These are phyloP conservation scores for Saxidomus purpurata DNA, from an alignment of 1,140 invertebrate species.

Conservation along the genomic window DNA sequence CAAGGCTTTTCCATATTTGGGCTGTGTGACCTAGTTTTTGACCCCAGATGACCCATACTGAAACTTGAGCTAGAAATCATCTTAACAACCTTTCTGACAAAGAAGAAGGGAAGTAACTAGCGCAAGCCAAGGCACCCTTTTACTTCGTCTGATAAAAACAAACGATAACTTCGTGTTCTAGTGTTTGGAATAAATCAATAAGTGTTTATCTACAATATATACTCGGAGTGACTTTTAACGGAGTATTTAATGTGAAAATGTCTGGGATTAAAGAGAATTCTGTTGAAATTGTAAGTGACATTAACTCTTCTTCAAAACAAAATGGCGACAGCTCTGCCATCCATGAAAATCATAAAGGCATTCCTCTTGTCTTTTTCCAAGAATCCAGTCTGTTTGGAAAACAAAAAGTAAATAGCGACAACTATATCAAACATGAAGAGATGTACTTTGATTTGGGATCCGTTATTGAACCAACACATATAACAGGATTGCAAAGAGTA, in stretches of 20 bases:
- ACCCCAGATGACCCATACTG: too few relatives aligned
- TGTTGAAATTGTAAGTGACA: background rate
- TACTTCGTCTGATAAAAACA: background rate
- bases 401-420: background rate
- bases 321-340: too few relatives aligned
- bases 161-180: background rate
- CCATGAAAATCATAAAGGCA: background rate
- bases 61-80: too few relatives aligned
- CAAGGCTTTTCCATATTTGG: too few relatives aligned
- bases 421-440: slow-evolving; percentile 42
- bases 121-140: slow-evolving; percentile 2
- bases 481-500: slow-evolving; percentile 37
- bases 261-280: background rate
- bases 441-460: background rate
- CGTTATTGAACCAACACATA: background rate
- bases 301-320: background rate
- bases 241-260: background rate
- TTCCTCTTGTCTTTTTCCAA: slow-evolving; percentile 11
- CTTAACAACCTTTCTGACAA: too few relatives aligned
- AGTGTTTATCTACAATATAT: background rate
- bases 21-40: too few relatives aligned
- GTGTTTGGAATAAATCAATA: background rate
- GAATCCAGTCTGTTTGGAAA: background rate
- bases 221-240: background rate
- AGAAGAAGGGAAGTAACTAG: background rate